Conservation (phyloP, 2,113 vertebrate genomes). For the Phyllopteryx taeniolatus region DNA sequence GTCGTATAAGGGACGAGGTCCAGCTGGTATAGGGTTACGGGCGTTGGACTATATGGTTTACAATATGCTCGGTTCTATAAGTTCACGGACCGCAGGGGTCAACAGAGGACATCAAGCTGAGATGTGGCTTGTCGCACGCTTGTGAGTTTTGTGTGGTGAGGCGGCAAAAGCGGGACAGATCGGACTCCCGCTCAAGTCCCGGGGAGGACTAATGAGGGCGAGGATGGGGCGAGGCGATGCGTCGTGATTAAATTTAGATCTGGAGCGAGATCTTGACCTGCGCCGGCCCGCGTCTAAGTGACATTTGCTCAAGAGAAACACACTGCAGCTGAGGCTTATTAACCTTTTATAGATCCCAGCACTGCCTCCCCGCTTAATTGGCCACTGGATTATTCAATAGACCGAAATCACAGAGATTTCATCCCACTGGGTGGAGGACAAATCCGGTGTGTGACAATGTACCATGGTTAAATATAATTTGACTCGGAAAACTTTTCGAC, state of each 20-base stretch:
- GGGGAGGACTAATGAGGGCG: constrained; percentile 78
- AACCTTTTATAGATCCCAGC: constrained; percentile 78
- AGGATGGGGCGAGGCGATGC: constrained; percentile 69
- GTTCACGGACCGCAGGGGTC: not conserved
- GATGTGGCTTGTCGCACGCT: not conserved
- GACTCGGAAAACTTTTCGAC: constrained; percentile 13
- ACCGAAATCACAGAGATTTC: constrained; percentile 71
- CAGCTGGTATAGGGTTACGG: not conserved
- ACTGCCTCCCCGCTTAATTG: constrained; percentile 71
- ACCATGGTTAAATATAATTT: constrained; percentile 27
- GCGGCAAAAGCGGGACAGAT: constrained; percentile 39
- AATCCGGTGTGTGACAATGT: constrained; percentile 46
- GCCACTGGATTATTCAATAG: constrained; percentile 78
- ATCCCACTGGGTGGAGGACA: constrained; percentile 60
- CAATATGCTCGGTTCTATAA: not conserved
- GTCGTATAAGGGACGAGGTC: not conserved
- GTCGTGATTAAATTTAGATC: constrained; percentile 81
- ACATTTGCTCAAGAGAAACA: constrained; percentile 80
- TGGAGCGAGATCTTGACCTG: constrained; percentile 79
- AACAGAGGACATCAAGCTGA: not conserved
- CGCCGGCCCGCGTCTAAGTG: constrained; percentile 75
- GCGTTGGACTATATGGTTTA: not conserved
- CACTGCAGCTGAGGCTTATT: constrained; percentile 76
- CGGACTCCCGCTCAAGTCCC: constrained; percentile 23
- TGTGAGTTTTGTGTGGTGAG: not conserved